phyloP scores from a whole-genome alignment of 2,797 vertebrate genomes.

The Chloroceryle inda region DNA sequence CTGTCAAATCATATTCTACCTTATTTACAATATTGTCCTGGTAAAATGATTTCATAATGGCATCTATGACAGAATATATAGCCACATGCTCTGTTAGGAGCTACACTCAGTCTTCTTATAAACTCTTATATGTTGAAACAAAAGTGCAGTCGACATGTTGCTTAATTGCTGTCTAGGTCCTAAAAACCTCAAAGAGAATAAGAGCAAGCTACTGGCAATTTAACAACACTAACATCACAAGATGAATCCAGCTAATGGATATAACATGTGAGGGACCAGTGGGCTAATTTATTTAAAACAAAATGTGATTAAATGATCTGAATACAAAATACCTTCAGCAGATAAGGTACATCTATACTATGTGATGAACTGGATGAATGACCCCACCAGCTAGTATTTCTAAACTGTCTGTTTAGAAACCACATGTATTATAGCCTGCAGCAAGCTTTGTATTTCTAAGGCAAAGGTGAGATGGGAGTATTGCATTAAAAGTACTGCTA shows the following conservation, averaged over 20 bases:
- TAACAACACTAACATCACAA: slow-evolving; percentile 63
- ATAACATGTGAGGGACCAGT: slow-evolving; percentile 65
- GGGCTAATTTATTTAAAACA: slow-evolving; percentile 69
- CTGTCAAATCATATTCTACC: background rate
- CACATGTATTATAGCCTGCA: slow-evolving; percentile 1
- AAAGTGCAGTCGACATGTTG: slow-evolving; percentile 38
- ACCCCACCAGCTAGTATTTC: slow-evolving; percentile 10
- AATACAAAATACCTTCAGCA: slow-evolving; percentile 55
- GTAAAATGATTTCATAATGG: background rate
- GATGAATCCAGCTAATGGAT: slow-evolving; percentile 71
- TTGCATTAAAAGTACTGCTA: background rate
- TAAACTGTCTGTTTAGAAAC: slow-evolving; percentile 17
- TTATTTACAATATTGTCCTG: background rate
- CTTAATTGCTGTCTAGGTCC: slow-evolving; percentile 74
- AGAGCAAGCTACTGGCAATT: slow-evolving; percentile 70
- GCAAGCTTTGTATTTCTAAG: slow-evolving; percentile 26
- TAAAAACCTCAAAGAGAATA: slow-evolving; percentile 74
- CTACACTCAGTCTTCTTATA: slow-evolving; percentile 24
- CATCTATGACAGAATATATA: background rate
- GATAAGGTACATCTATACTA: background rate
- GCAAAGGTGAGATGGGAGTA: slow-evolving; percentile 21
- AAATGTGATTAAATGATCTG: slow-evolving; percentile 70
- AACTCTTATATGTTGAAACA: slow-evolving; percentile 30
- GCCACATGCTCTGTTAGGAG: background rate
- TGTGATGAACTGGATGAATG: slow-evolving; percentile 32